These are phyloP conservation scores for Psix sp. DNA, from an alignment of 1,140 invertebrate species.

Conservation along the genomic window DNA sequence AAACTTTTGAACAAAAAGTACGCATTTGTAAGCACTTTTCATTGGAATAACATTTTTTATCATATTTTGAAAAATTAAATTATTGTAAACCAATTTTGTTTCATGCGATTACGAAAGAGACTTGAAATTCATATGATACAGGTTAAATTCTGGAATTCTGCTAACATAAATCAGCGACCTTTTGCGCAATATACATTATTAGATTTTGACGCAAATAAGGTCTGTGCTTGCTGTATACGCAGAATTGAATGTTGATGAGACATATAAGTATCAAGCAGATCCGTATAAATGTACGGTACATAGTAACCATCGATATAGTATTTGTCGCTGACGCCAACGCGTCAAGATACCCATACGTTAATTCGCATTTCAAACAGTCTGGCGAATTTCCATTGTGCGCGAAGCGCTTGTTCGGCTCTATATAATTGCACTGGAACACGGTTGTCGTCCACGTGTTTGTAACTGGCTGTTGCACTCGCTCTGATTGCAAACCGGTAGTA, in stretches of 20 bases:
- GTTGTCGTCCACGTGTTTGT: constrained; percentile 63
- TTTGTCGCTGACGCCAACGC: constrained; percentile 60
- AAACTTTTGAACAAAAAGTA: constrained; percentile 7
- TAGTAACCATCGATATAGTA: constrained; percentile 51
- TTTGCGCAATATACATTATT: neutral
- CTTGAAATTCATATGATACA: too few species aligned
- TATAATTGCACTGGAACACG: constrained; percentile 69
- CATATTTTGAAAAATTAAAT: too few species aligned
- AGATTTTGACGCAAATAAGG: constrained; percentile 8
- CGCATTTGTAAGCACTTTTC: constrained; percentile 4
- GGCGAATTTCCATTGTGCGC: constrained; percentile 72
- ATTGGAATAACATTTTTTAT: constrained; percentile 1
- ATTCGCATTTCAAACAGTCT: constrained; percentile 75
- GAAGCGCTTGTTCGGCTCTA: constrained; percentile 61
- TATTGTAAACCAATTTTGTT: too few species aligned
- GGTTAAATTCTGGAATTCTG: too few species aligned
- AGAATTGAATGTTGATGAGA: constrained; percentile 10
- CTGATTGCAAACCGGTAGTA: constrained; percentile 62
- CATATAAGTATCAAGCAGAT: constrained; percentile 38
- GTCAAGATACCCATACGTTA: constrained; percentile 71
- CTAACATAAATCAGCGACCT: too few species aligned
- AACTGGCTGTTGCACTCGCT: constrained; percentile 67
- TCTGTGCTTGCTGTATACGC: neutral
- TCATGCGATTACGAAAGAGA: too few species aligned
- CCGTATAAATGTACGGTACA: constrained; percentile 49